Conservation (phyloP, 2,888 invertebrate genomes). For the Drosophila birchii region DNA sequence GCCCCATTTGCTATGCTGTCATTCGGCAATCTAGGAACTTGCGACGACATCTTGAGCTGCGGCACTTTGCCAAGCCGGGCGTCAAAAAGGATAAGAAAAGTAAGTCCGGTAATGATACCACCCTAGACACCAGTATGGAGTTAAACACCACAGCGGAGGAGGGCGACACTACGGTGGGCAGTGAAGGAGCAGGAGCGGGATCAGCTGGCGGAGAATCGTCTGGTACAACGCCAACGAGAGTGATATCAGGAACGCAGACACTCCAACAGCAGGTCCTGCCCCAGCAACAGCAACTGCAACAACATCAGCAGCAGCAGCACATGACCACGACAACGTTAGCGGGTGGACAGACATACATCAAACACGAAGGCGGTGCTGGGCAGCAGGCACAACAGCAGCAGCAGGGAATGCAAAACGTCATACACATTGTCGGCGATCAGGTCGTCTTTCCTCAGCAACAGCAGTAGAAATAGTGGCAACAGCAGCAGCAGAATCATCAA, state of each 20-base stretch:
- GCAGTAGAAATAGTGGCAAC: slow-evolving; percentile 46
- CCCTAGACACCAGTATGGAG: slow-evolving; percentile 65
- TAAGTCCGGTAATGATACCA: slow-evolving; percentile 78
- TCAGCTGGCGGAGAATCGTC: slow-evolving; percentile 39
- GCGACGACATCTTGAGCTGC: slow-evolving; percentile 86
- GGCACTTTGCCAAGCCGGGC: slow-evolving; percentile 85
- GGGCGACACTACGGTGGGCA: slow-evolving; percentile 57
- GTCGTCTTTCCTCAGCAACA: slow-evolving; percentile 71
- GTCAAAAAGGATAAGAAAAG: slow-evolving; percentile 85
- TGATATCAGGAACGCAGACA: slow-evolving; percentile 48
- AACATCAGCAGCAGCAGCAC: slow-evolving; percentile 65
- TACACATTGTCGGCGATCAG: slow-evolving; percentile 82
- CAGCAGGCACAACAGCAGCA: slow-evolving; percentile 52
- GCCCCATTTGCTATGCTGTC: slow-evolving; percentile 87
- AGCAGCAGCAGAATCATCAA: slow-evolving; percentile 70
- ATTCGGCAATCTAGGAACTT: slow-evolving; percentile 87
- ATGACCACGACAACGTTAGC: slow-evolving; percentile 64
- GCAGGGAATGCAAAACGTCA: slow-evolving; percentile 79
- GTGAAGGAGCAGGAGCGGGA: slow-evolving; percentile 37
- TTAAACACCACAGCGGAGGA: slow-evolving; percentile 60
- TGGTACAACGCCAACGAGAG: slow-evolving; percentile 46
- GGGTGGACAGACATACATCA: slow-evolving; percentile 70
- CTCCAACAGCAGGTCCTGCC: slow-evolving; percentile 56
- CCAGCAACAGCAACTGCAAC: slow-evolving; percentile 57
- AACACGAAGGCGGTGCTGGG: slow-evolving; percentile 57